These are phyloP conservation scores for Dermatophagoides farinae DNA, from an alignment of 1,140 invertebrate species.

Conservation along the genomic window DNA sequence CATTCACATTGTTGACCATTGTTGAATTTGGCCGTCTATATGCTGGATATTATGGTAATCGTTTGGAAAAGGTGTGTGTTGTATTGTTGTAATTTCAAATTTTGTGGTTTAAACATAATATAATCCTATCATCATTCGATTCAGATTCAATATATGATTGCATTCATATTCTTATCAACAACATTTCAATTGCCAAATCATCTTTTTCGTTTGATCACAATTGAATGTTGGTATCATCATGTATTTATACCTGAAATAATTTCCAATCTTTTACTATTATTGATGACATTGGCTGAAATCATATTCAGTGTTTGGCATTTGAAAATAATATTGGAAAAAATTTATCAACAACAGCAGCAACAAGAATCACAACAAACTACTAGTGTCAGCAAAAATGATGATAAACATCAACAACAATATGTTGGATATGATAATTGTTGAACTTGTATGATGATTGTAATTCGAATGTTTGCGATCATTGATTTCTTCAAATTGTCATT, in stretches of 20 bases:
- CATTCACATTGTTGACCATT: background rate
- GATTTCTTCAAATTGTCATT: no score
- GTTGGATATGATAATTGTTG: no score
- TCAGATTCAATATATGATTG: background rate
- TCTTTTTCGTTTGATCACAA: background rate
- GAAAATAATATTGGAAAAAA: background rate
- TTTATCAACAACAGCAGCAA: background rate
- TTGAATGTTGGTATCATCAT: background rate
- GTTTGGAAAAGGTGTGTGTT: background rate
- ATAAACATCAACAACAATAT: no score
- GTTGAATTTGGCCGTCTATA: background rate
- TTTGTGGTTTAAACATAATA: background rate
- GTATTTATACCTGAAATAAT: background rate
- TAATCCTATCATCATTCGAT: background rate
- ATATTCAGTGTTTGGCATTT: background rate
- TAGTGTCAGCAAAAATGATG: no score
- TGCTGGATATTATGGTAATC: conserved; percentile 4
- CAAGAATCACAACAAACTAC: no score
- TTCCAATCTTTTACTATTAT: background rate
- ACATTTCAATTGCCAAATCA: conserved; percentile 5
- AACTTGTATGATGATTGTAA: no score
- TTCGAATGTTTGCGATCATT: no score
- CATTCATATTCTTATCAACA: background rate
- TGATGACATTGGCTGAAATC: background rate
- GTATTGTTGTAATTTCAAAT: background rate